Evolutionary conservation across 2,888 invertebrate genomes (phyloP).

Genomic region (Pristionchus fissidentatus): DNA sequence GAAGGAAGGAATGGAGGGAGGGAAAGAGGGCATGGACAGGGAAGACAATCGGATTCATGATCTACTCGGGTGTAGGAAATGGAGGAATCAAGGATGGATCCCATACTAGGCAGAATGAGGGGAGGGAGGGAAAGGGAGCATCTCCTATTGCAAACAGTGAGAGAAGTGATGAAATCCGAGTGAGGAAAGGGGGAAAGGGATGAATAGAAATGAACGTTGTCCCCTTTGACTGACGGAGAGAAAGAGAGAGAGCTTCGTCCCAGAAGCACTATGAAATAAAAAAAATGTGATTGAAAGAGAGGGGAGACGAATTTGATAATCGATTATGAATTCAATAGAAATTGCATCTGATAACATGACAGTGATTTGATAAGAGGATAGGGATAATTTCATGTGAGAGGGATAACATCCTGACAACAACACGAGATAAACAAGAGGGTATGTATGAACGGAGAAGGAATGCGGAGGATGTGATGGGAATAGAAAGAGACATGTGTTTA

Average conservation of each 20-base stretch:
- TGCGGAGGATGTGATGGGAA: too few species aligned
- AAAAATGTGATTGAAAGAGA: not conserved
- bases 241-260: constrained; percentile 13
- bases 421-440: not conserved
- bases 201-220: constrained; percentile 33
- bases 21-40: not conserved
- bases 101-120: not conserved
- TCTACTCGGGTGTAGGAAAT: not conserved
- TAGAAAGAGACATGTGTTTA: too few species aligned
- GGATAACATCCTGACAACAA: not conserved
- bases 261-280: constrained; percentile 38
- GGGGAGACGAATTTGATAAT: not conserved
- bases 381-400: not conserved
- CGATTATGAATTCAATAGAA: not conserved
- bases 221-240: constrained; percentile 14
- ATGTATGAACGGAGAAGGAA: not conserved
- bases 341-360: not conserved
- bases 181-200: constrained; percentile 2
- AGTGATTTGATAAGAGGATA: not conserved
- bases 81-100: not conserved
- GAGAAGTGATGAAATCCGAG: constrained; percentile 32
- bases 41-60: not conserved
- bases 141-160: constrained; percentile 32
- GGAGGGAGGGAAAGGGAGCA: not conserved
- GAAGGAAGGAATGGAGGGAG: not conserved